phyloP scores from a whole-genome alignment of 2,113 vertebrate genomes.

The Fukomys damarensis region DNA sequence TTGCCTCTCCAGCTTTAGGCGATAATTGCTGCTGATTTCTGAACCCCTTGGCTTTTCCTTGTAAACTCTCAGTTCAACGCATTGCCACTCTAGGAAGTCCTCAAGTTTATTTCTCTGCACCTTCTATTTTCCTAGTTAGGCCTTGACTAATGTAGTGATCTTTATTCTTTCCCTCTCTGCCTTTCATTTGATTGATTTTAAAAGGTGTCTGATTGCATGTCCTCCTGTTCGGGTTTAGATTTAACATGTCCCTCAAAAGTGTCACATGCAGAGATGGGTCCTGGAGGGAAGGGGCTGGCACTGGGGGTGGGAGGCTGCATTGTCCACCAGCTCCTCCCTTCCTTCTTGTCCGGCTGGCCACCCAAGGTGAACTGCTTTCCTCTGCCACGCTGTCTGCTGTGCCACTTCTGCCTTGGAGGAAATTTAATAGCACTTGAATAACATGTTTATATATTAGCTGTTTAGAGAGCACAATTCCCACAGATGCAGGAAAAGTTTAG shows the following conservation, averaged over 20 bases:
- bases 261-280: neutral
- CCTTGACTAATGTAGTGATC: no score
- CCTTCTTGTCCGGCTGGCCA: neutral
- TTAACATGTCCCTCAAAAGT: neutral
- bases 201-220: neutral
- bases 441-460: neutral
- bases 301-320: neutral
- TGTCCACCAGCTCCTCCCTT: neutral
- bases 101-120: neutral
- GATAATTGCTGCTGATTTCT: neutral
- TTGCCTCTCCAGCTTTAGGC: neutral
- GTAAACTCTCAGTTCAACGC: neutral
- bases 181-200: constrained; percentile 1
- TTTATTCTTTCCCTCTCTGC: neutral
- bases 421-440: neutral
- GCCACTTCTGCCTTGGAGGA: neutral
- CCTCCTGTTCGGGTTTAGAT: neutral
- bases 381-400: neutral
- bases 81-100: neutral
- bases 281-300: neutral
- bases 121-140: neutral
- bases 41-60: neutral
- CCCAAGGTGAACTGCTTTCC: neutral
- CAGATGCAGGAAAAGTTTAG: neutral
- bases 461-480: neutral